Evolutionary conservation across 2,113 vertebrate genomes (phyloP), one percentile per base, ranked within the genome.

Genomic region (Pyxicephalus adspersus): DNA sequence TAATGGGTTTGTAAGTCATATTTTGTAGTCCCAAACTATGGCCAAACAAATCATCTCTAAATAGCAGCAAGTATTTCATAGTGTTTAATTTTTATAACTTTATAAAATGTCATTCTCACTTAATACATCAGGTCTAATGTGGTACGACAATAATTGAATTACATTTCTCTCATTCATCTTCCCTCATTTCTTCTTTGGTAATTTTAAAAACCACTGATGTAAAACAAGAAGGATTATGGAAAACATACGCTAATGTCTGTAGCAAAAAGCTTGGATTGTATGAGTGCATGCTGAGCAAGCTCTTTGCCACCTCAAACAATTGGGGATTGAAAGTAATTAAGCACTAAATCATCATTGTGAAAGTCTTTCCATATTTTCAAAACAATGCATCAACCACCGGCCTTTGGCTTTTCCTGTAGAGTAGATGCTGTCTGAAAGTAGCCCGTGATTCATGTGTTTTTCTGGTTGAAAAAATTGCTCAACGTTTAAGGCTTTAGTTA

Each of bases 81-180:
- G 89, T 90, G 90, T 83, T 76, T 89, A 85, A 84, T 88, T 90
- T 87, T 88, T 86, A 84, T 88, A 90, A 87, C 17, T 70, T 85
- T 84, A 88, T 84, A 86, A 88, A 85, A 66, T 52, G 78, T 74
- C 65, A 64, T 85, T 85, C 87, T 75, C 74, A 85, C 83, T 90
- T 76, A 83, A 84, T 84, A 38, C 87, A 68, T 83, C 75, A 88
- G 75, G 71, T 50, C 85, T 89, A 86, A 89, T 90, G 89, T 88
- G 85, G 86, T 90, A 87, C 83, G 83, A 80, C 85, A 84, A 87
- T 79, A 81, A 84, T 87, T 26, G 88, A 85, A 88, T 87, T 83
- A 83, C 77, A 86, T 64, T 85, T 84, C 83, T 86, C 89, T 89
- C 72, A 86, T 89, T 87, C 88, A 50, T 73, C 50, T 64, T 26